phyloP scores from a whole-genome alignment of 1,140 invertebrate genomes.

The Heliothis virescens region DNA sequence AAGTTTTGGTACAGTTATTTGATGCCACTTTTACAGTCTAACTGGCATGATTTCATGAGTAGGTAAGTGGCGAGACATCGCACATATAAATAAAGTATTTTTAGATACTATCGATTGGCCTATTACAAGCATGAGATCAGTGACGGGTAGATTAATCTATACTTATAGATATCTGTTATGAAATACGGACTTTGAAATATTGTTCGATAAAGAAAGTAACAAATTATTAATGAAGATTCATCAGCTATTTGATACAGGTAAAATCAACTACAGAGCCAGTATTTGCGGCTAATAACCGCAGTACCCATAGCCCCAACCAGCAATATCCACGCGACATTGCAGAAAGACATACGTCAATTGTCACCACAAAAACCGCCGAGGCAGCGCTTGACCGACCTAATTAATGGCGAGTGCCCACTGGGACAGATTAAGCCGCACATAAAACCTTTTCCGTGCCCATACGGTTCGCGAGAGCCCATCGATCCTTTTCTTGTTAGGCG shows the following conservation, averaged over 20 bases:
- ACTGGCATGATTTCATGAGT: no score
- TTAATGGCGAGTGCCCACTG: constrained; percentile 70
- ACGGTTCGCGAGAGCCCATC: constrained; percentile 57
- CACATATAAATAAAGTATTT: no score
- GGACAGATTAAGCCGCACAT: constrained; percentile 74
- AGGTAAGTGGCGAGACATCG: no score
- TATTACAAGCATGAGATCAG: no score
- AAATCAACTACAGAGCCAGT: constrained; percentile 8
- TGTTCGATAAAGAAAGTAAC: no score
- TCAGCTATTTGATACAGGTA: constrained; percentile 1
- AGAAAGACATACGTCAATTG: constrained; percentile 67
- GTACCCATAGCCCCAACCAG: neutral
- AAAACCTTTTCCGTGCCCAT: constrained; percentile 76
- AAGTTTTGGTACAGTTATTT: no score
- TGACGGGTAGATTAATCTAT: no score
- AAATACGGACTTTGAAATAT: no score
- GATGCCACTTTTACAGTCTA: no score
- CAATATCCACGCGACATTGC: constrained; percentile 23
- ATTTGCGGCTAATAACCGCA: constrained; percentile 26
- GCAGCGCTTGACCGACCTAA: constrained; percentile 67
- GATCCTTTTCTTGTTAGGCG: constrained; percentile 58
- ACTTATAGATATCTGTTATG: no score
- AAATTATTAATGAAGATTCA: neutral
- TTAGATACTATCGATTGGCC: no score
- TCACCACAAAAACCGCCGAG: constrained; percentile 70